phyloP scores from a whole-genome alignment of 1,140 invertebrate genomes.

The Drosophila arizonae region DNA sequence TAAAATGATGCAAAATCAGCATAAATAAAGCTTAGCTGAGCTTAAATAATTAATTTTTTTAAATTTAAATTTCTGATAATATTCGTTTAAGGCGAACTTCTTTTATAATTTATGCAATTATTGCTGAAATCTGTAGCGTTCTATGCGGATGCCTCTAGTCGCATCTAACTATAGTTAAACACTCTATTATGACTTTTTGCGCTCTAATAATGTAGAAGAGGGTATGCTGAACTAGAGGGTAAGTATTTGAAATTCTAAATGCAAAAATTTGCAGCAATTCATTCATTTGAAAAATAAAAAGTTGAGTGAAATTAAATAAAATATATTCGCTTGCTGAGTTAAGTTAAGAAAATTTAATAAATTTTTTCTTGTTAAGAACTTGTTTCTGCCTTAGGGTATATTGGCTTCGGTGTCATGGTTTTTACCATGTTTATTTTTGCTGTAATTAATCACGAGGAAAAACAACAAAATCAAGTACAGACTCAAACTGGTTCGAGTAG shows the following conservation, averaged over 20 bases:
- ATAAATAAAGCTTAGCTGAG: too few species aligned
- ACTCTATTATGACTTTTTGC: slow-evolving; percentile 46
- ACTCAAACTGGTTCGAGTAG: slow-evolving; percentile 60
- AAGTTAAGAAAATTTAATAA: background rate
- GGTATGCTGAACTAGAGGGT: too few species aligned
- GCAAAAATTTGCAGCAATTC: too few species aligned
- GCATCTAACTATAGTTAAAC: slow-evolving; percentile 47
- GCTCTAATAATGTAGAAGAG: slow-evolving; percentile 12
- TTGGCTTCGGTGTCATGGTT: background rate
- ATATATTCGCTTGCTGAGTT: too few species aligned
- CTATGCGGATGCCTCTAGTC: slow-evolving; percentile 4
- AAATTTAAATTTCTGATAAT: too few species aligned
- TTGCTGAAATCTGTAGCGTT: background rate
- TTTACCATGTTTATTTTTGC: slow-evolving; percentile 13
- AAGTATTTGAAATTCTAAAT: too few species aligned
- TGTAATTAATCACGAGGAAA: slow-evolving; percentile 48
- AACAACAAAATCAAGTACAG: slow-evolving; percentile 29
- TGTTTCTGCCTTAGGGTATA: background rate
- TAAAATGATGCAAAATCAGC: background rate
- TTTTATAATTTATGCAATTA: background rate
- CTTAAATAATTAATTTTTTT: too few species aligned
- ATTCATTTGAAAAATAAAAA: too few species aligned
- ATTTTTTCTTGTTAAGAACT: background rate
- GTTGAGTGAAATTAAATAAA: too few species aligned
- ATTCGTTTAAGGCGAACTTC: background rate